These are phyloP conservation scores for Trisateles emortualis DNA, from an alignment of 2,888 invertebrate species.

Conservation along the genomic window DNA sequence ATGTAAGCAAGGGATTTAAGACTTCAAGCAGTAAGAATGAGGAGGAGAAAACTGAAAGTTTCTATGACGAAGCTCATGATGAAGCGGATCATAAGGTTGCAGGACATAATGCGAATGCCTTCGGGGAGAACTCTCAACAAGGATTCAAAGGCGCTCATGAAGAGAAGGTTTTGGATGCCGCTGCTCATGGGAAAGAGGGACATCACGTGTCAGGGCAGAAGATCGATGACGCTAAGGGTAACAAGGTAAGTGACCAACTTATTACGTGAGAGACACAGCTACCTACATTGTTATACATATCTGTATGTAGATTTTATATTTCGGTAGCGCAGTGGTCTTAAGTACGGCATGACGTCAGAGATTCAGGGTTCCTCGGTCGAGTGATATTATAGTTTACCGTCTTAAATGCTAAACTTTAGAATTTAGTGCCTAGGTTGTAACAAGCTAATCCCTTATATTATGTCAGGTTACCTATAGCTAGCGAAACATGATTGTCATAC, in stretches of 20 bases:
- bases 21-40: constrained; percentile 89
- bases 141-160: constrained; percentile 88
- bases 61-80: constrained; percentile 89
- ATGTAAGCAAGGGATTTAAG: constrained; percentile 89
- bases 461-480: too few relatives aligned
- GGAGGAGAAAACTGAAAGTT: constrained; percentile 88
- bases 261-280: neutral
- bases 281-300: too few relatives aligned
- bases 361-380: too few relatives aligned
- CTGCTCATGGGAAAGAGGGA: constrained; percentile 87
- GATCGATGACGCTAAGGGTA: constrained; percentile 86
- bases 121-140: constrained; percentile 86
- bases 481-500: too few relatives aligned
- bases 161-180: constrained; percentile 86
- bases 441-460: too few relatives aligned
- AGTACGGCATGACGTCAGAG: too few relatives aligned
- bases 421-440: too few relatives aligned
- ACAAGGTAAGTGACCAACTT: constrained; percentile 75
- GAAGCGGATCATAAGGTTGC: constrained; percentile 87
- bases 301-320: too few relatives aligned
- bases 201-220: constrained; percentile 86
- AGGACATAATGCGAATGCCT: constrained; percentile 86
- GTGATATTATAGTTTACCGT: too few relatives aligned
- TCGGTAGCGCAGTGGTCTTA: too few relatives aligned
- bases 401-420: too few relatives aligned